A percentile compares a stretch with the other conserved stretches of the same genome.
Conservation (phyloP, 2,888 invertebrate species). For the Therioaphis trifolii region DNA sequence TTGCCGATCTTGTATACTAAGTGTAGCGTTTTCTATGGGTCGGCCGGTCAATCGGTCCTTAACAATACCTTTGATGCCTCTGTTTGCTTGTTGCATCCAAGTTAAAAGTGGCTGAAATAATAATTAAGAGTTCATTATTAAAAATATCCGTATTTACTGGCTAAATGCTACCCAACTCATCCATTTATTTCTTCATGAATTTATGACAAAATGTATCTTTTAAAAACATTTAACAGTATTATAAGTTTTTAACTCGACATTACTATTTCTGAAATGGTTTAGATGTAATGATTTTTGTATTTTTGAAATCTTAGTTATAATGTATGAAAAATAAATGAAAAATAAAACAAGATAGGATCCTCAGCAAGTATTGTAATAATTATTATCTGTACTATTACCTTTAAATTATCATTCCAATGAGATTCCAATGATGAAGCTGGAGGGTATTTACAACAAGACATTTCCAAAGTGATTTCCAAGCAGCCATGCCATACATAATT, state of each 20-base stretch:
- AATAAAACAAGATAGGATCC: too few relatives aligned
- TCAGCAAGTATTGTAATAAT: slow-evolving; percentile 2
- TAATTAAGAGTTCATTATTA: neutral
- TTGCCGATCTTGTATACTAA: slow-evolving; percentile 84
- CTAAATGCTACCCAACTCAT: too few relatives aligned
- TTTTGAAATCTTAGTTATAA: too few relatives aligned
- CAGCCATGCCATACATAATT: slow-evolving; percentile 94
- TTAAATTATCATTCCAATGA: slow-evolving; percentile 90
- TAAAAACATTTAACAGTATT: neutral
- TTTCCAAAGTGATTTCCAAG: slow-evolving; percentile 94
- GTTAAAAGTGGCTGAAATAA: slow-evolving; percentile 78
- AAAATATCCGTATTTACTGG: neutral
- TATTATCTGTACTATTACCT: slow-evolving; percentile 71
- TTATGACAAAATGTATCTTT: neutral
- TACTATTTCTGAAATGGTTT: neutral
- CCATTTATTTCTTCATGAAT: too few relatives aligned
- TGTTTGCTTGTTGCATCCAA: slow-evolving; percentile 86
- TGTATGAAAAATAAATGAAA: too few relatives aligned
- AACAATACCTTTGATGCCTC: slow-evolving; percentile 90
- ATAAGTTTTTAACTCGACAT: neutral
- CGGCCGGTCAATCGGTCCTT: slow-evolving; percentile 76
- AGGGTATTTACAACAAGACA: slow-evolving; percentile 95
- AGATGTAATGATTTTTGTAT: too few relatives aligned
- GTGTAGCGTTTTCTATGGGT: slow-evolving; percentile 81
- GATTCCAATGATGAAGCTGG: slow-evolving; percentile 80